Evolutionary conservation across 1,140 invertebrate species (phyloP).

Genomic region (Hylyphantes graminicola): DNA sequence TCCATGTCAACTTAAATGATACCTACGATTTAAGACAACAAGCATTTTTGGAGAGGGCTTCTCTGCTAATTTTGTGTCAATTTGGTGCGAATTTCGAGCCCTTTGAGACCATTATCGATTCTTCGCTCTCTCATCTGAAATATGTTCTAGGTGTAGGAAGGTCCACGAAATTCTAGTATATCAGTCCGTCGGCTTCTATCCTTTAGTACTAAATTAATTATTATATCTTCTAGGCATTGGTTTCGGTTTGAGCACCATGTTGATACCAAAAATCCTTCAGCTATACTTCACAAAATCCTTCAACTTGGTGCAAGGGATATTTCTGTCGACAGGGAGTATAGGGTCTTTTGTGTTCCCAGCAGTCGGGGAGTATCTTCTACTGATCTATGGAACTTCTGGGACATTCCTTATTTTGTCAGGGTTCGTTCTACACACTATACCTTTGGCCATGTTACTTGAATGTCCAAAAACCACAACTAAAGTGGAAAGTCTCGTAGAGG

Average conservation of each 20-base stretch:
- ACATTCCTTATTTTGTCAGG: slow-evolving; percentile 80
- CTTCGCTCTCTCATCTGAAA: no score
- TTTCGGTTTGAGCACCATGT: slow-evolving; percentile 65
- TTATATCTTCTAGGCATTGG: slow-evolving; percentile 66
- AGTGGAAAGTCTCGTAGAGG: background rate
- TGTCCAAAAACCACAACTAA: background rate
- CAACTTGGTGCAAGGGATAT: slow-evolving; percentile 65
- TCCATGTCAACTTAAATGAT: no score
- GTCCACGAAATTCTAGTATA: no score
- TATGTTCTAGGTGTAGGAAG: no score
- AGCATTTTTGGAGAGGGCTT: no score
- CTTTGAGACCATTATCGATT: no score
- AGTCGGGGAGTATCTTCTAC: slow-evolving; percentile 63
- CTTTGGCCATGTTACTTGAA: slow-evolving; percentile 75
- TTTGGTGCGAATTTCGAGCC: no score
- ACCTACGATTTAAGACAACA: no score
- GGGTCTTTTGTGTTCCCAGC: slow-evolving; percentile 67
- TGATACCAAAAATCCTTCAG: slow-evolving; percentile 65
- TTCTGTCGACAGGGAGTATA: slow-evolving; percentile 66
- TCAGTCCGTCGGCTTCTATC: no score
- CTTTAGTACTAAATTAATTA: no score
- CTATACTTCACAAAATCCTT: slow-evolving; percentile 65
- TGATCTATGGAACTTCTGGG: slow-evolving; percentile 63
- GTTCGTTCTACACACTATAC: slow-evolving; percentile 83
- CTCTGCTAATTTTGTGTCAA: no score